These are phyloP conservation scores for Coryphaenoides rupestris DNA, from an alignment of 2,113 vertebrate species.

Conservation along the genomic window DNA sequence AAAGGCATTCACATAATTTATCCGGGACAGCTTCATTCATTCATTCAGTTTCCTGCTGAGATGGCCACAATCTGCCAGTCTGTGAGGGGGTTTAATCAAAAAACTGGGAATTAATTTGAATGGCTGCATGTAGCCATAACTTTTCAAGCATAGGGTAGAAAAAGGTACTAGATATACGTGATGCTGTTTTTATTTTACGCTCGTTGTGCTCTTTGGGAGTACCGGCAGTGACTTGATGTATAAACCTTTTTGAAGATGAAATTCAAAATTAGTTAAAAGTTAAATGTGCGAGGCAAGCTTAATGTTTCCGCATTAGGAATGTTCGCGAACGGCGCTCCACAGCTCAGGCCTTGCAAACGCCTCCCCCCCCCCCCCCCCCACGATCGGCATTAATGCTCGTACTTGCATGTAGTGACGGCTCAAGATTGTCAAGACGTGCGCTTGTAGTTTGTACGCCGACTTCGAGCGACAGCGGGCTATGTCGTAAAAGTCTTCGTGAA, in stretches of 20 bases:
- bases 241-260: constrained; percentile 33
- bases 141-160: constrained; percentile 41
- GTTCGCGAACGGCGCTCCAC: constrained; percentile 44
- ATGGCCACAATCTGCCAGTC: constrained; percentile 24
- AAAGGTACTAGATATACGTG: constrained; percentile 56
- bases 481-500: too few species aligned
- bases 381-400: constrained; percentile 48
- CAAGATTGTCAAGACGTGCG: constrained; percentile 40
- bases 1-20: neutral
- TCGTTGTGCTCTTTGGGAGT: constrained; percentile 43
- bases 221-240: constrained; percentile 45
- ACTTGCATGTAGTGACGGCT: constrained; percentile 58
- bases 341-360: constrained; percentile 46
- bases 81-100: constrained; percentile 12
- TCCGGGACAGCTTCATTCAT: neutral
- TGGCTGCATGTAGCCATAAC: constrained; percentile 51
- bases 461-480: constrained; percentile 35
- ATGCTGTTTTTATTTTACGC: constrained; percentile 58
- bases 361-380: constrained; percentile 41
- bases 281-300: constrained; percentile 9
- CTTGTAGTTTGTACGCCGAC: constrained; percentile 22
- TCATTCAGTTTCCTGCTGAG: too few species aligned
- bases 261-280: constrained; percentile 19
- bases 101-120: constrained; percentile 29
- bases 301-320: constrained; percentile 55